Percentiles rank a stretch among this genome's conserved stretches.
phyloP scores from a whole-genome alignment of 2,888 invertebrate genomes.

The Thysanoteuthis rhombus region DNA sequence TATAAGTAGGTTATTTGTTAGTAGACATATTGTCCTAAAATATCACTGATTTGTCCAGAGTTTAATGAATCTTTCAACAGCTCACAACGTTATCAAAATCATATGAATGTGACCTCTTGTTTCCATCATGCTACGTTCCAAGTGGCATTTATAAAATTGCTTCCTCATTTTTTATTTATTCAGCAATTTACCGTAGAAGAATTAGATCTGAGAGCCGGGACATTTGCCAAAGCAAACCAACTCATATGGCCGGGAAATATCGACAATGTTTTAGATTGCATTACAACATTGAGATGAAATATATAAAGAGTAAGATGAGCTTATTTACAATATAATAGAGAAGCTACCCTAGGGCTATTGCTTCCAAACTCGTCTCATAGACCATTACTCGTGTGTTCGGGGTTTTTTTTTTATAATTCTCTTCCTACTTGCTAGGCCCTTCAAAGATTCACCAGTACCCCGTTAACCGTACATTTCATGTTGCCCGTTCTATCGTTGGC shows the following conservation, averaged over 20 bases:
- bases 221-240: not conserved
- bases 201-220: not conserved
- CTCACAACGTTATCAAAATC: not conserved
- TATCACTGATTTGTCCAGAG: not conserved
- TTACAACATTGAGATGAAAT: too few species aligned
- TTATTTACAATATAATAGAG: too few species aligned
- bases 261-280: too few species aligned
- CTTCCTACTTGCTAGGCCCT: too few species aligned
- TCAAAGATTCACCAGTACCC: too few species aligned
- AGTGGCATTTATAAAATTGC: not conserved
- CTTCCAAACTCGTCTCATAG: too few species aligned
- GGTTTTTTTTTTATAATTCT: too few species aligned
- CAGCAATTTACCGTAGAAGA: not conserved
- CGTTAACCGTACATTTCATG: too few species aligned
- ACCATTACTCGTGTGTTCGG: too few species aligned
- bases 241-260: not conserved
- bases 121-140: not conserved
- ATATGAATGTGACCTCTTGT: not conserved
- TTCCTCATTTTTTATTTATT: not conserved
- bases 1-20: not conserved
- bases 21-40: not conserved
- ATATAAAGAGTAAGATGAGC: too few species aligned
- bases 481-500: too few species aligned
- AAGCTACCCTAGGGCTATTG: too few species aligned
- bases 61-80: not conserved